Conservation (phyloP, 2,113 vertebrate genomes). For the Phaethornis superciliosus region DNA sequence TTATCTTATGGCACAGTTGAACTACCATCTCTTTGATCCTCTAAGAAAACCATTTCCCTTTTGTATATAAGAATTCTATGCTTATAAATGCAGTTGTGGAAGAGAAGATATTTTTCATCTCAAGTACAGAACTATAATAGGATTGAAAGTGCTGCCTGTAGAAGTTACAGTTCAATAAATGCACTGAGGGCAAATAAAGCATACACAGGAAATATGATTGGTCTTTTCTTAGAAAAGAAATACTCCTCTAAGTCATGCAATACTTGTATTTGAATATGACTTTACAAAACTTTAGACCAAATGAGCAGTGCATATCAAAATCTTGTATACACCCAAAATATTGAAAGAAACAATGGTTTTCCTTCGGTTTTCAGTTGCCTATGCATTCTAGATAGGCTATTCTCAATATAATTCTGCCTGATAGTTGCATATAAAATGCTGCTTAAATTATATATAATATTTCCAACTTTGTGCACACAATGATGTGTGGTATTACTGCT, state of each 20-base stretch:
- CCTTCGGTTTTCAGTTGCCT: background rate
- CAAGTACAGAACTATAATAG: background rate
- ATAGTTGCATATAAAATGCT: slow-evolving; percentile 23
- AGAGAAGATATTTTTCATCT: background rate
- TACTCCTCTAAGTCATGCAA: background rate
- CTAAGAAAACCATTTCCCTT: background rate
- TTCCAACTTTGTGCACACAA: background rate
- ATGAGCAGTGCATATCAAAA: background rate
- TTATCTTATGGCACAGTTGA: background rate
- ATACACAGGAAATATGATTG: background rate
- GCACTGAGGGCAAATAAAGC: background rate
- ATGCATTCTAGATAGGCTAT: background rate
- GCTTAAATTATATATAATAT: background rate
- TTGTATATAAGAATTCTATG: background rate
- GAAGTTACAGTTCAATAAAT: background rate
- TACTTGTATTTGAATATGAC: background rate
- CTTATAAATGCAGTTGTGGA: background rate
- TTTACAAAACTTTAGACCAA: background rate
- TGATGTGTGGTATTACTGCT: background rate
- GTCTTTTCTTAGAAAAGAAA: slow-evolving; percentile 22
- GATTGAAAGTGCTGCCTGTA: background rate
- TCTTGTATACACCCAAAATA: background rate
- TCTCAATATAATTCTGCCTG: slow-evolving; percentile 3
- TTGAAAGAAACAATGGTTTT: background rate
- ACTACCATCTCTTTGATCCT: background rate